These are phyloP conservation scores for Elaeidobius kamerunicus DNA, from an alignment of 2,888 invertebrate species.

Conservation along the genomic window DNA sequence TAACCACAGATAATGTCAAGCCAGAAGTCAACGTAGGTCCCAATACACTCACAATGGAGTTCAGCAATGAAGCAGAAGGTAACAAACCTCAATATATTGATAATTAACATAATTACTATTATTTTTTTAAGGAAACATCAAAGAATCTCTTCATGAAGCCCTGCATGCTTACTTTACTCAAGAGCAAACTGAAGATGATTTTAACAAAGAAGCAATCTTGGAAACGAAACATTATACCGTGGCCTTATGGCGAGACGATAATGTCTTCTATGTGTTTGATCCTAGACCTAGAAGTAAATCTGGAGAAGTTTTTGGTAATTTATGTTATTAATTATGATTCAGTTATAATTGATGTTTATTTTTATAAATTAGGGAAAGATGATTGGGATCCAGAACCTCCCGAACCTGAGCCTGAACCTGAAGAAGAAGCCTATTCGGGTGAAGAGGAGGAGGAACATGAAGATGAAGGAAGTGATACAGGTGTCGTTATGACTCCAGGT, in stretches of 20 bases:
- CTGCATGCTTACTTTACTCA: conserved; percentile 31
- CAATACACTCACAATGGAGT: conserved; percentile 41
- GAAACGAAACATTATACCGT: conserved; percentile 41
- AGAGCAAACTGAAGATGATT: conserved; percentile 28
- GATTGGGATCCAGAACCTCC: conserved; percentile 40
- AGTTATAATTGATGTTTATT: neutral
- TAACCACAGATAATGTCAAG: conserved; percentile 41
- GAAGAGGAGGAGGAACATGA: conserved; percentile 19
- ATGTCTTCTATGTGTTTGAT: conserved; percentile 45
- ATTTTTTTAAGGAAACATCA: conserved; percentile 32
- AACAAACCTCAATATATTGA: neutral
- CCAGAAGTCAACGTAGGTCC: conserved; percentile 45
- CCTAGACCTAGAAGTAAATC: conserved; percentile 43
- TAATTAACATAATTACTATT: neutral
- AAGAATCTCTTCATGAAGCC: conserved; percentile 33
- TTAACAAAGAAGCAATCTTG: conserved; percentile 37
- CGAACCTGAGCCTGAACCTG: conserved; percentile 12
- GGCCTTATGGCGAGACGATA: conserved; percentile 44
- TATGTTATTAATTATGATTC: neutral
- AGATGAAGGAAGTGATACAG: conserved; percentile 14
- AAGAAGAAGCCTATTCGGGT: conserved; percentile 14
- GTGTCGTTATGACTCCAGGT: neutral
- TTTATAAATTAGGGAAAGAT: conserved; percentile 35
- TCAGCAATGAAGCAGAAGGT: conserved; percentile 35
- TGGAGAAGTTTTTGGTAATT: conserved; percentile 42